Percentiles rank a stretch among this genome's conserved stretches.
Conservation (phyloP, 1,140 invertebrate genomes). For the Polypedilum pembai region DNA sequence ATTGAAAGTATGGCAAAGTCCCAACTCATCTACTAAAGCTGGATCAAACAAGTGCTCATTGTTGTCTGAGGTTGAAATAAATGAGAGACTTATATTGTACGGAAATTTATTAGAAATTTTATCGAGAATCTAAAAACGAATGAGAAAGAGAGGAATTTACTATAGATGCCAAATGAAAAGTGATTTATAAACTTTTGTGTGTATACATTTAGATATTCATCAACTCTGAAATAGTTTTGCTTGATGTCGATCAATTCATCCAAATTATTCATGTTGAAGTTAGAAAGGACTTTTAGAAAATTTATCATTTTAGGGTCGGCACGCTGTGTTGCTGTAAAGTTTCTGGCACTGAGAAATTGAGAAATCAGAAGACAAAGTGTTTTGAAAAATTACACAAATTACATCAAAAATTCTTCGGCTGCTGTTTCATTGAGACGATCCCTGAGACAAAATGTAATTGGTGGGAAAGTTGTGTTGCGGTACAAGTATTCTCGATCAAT, state of each 20-base stretch:
- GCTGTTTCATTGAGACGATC: conserved; percentile 32
- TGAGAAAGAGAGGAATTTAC: not conserved
- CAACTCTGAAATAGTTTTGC: not conserved
- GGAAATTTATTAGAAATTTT: not conserved
- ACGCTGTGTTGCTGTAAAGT: not conserved
- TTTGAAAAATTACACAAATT: not conserved
- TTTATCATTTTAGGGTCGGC: not conserved
- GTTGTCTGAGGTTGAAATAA: not conserved
- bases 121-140: not conserved
- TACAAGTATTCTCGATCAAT: conserved; percentile 38
- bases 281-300: not conserved
- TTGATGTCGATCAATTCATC: not conserved
- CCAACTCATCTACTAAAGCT: conserved; percentile 16
- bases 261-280: conserved; percentile 27
- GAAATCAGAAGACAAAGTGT: not conserved
- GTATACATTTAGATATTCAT: conserved; percentile 19
- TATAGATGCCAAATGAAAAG: no score
- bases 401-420: conserved; percentile 30
- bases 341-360: not conserved
- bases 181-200: no score
- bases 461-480: conserved; percentile 39
- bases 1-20: conserved; percentile 30
- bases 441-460: conserved; percentile 36
- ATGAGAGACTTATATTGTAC: not conserved
- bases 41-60: not conserved